Percentiles rank a stretch among this genome's conserved stretches.
Evolutionary conservation across 2,113 vertebrate genomes (phyloP).

Genomic region (Pongo abelii): DNA sequence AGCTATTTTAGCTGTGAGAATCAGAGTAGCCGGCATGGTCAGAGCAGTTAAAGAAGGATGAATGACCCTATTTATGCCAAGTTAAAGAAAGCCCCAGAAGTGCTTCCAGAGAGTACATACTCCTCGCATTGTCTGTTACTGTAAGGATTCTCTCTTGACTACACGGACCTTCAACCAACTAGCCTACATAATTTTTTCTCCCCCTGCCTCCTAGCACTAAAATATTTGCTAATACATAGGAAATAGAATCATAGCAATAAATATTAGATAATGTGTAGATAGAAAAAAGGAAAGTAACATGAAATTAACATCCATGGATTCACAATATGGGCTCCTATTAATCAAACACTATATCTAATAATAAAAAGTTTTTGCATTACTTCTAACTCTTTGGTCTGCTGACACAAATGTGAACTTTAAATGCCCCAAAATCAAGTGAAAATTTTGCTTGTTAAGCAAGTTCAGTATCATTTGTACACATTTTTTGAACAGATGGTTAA

Average conservation of each 20-base stretch:
- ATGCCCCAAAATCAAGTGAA: background rate
- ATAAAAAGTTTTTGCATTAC: background rate
- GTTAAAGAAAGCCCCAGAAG: background rate
- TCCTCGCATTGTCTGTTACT: background rate
- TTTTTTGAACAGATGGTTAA: conserved; percentile 1
- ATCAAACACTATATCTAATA: background rate
- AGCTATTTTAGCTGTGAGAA: background rate
- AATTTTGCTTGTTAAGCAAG: background rate
- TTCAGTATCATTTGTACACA: background rate
- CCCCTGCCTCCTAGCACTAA: background rate
- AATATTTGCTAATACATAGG: background rate
- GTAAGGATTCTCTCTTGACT: background rate
- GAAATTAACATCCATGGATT: background rate
- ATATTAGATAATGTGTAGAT: background rate
- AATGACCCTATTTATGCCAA: background rate
- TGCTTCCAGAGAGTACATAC: background rate
- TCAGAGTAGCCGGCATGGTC: background rate
- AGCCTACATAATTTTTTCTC: background rate
- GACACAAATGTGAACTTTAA: background rate
- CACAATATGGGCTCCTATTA: background rate
- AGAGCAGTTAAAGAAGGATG: background rate
- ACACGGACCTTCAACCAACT: background rate
- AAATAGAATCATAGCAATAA: background rate
- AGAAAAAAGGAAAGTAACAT: background rate
- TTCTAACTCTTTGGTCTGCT: background rate